A percentile compares a stretch with the other conserved stretches of the same genome.
Evolutionary conservation across 2,113 vertebrate genomes (phyloP).

Genomic region (Pogonocichla stellata): DNA sequence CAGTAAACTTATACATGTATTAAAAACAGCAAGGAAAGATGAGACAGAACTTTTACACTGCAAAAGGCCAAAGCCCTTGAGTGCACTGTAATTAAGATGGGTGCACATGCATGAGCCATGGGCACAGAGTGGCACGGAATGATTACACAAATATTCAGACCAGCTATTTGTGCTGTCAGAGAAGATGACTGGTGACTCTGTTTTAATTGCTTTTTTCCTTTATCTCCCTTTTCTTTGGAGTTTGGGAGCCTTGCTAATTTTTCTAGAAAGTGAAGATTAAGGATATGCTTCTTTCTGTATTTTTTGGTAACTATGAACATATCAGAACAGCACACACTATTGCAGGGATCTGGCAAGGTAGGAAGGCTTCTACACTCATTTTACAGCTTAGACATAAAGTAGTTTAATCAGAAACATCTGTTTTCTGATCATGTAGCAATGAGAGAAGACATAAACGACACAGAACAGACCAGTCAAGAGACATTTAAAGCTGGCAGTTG

Average conservation of each 20-base stretch:
- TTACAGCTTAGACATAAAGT: not conserved
- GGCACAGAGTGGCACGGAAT: accelerated
- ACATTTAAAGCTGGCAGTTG: not conserved
- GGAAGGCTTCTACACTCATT: not conserved
- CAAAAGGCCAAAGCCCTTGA: not conserved
- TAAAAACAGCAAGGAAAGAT: not conserved
- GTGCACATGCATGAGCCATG: not conserved
- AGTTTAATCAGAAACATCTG: not conserved
- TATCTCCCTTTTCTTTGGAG: not conserved
- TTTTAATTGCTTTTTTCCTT: not conserved
- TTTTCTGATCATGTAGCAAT: not conserved
- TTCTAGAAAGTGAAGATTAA: not conserved
- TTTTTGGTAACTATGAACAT: not conserved
- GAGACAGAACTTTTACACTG: not conserved
- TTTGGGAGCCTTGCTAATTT: not conserved
- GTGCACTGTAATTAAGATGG: not conserved
- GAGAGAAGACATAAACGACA: not conserved
- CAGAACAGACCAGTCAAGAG: not conserved
- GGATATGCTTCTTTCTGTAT: not conserved
- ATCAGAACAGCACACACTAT: not conserved
- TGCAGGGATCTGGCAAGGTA: not conserved
- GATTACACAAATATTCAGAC: not conserved
- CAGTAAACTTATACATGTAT: not conserved
- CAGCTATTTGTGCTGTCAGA: not conserved
- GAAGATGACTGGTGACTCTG: not conserved